Conservation (phyloP, 2,888 invertebrate species). For the Parnassius mnemosyne region DNA sequence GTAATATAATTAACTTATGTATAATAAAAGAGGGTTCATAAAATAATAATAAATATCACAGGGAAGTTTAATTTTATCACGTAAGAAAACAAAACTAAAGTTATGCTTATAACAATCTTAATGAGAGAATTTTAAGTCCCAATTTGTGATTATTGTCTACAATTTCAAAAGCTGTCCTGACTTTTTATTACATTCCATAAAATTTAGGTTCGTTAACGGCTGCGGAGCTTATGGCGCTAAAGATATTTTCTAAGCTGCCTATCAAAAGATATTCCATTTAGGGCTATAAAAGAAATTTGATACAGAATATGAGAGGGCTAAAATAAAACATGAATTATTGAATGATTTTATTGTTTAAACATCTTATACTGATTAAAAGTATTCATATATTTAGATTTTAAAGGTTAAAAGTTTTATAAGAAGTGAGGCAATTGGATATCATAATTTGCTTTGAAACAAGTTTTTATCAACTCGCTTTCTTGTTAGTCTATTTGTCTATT, state of each 20-base stretch:
- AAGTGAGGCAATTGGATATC: no score
- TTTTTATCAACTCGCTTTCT: no score
- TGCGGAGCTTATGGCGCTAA: slow-evolving; percentile 15
- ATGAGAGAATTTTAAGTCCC: slow-evolving; percentile 19
- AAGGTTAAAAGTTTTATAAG: no score
- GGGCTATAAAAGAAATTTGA: slow-evolving; percentile 20
- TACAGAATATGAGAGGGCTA: background rate
- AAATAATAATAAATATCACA: no score
- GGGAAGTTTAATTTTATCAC: background rate
- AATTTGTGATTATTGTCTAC: slow-evolving; percentile 20
- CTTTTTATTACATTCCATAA: slow-evolving; percentile 25
- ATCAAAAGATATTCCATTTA: slow-evolving; percentile 15
- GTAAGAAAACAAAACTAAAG: background rate
- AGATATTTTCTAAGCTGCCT: slow-evolving; percentile 10
- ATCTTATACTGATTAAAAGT: no score
- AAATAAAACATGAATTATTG: no score
- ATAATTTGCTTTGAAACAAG: no score
- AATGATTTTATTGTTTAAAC: no score
- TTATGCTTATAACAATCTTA: slow-evolving; percentile 18
- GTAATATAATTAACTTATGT: no score
- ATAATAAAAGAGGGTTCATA: no score
- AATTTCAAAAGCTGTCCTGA: slow-evolving; percentile 20
- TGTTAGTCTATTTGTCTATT: no score
- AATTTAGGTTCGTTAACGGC: slow-evolving; percentile 22
- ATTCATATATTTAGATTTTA: no score